Evolutionary conservation across 1,140 invertebrate genomes (phyloP).

Genomic region (Plectrocnemia conspersa): DNA sequence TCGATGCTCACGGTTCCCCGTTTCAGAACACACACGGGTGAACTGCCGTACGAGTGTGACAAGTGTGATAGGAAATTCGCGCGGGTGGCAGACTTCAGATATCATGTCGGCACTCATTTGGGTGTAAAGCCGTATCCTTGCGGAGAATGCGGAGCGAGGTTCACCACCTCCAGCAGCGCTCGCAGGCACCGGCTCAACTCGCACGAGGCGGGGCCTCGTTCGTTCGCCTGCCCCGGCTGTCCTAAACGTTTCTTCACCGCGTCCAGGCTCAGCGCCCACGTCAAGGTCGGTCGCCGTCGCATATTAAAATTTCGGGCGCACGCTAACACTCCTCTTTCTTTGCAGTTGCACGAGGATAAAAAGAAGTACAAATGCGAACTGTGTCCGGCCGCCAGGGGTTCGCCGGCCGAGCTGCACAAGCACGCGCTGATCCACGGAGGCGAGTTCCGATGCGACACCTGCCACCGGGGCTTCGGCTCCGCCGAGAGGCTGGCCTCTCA

Average conservation of each 20-base stretch:
- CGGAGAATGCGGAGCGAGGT: constrained; percentile 25
- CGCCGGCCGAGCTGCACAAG: constrained; percentile 19
- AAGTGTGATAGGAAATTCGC: constrained; percentile 53
- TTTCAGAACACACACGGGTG: constrained; percentile 45
- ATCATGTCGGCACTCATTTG: constrained; percentile 30
- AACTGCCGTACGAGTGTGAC: constrained; percentile 68
- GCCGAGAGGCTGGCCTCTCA: constrained; percentile 25
- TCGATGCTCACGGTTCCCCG: neutral
- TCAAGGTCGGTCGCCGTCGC: too few species aligned
- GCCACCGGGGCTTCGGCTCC: constrained; percentile 23
- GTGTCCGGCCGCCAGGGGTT: constrained; percentile 23
- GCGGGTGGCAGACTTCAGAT: constrained; percentile 30
- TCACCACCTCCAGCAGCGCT: constrained; percentile 27
- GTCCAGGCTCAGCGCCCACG: constrained; percentile 24
- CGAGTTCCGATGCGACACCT: constrained; percentile 32
- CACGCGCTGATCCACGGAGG: constrained; percentile 26
- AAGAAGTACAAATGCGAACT: constrained; percentile 25
- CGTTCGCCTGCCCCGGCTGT: constrained; percentile 20
- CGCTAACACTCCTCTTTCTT: too few species aligned
- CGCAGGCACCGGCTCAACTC: constrained; percentile 27
- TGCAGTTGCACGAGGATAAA: constrained; percentile 29
- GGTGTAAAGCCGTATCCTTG: constrained; percentile 31
- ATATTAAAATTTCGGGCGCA: too few species aligned
- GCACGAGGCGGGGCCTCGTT: constrained; percentile 20
- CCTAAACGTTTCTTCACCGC: constrained; percentile 26